Base-by-base conservation (phyloP, 2,888 invertebrate species). In the Bhutanitis thaidina region DNA sequence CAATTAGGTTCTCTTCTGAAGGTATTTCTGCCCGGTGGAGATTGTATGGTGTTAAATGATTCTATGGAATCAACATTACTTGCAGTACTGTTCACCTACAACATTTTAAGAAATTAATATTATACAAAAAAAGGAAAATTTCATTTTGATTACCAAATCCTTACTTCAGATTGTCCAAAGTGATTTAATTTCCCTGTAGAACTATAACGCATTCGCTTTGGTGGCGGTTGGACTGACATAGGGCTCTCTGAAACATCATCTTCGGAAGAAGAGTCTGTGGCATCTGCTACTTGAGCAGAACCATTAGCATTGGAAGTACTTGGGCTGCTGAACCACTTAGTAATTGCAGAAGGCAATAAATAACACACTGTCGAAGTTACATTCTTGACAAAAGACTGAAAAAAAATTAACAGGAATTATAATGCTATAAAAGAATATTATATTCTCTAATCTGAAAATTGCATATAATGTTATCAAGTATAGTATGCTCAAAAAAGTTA, bases 361-460 rank as follows among this genome's bases (percentile, higher is more conserved):
- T 91, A 92, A 2, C 93, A 90, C 48, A 94, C 90, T 62, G 90
- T 90, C 51, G 91, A 91, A 58, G 92, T 92, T 47, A 94, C 91
- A 87, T 93, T 93, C 69, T 91, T 91, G 54, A 94, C 92, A 73
- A 94, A 93, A 15, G 94, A 93, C 94, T 94, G 87, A 40, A 91
- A 91, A 60, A 53, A 61, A 55, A 27, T 20, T 20, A 38, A 13
- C n/a, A n/a, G n/a, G n/a, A n/a, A n/a, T 25, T 25, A 45, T 40
- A 14, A 40, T 43, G 43, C 37, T 32, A 43, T 45, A 27, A 20
- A 5, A 20, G 20, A 20, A 20, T 3, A 20, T 20, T 5, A 20
- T 20, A 20, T 2, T 20, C 2, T 2, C 20, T 20, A 3, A 20
- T 20, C 2, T 20, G 2, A 5, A 20, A 3, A 20, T 5, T 3